A percentile compares a stretch with the other conserved stretches of the same genome.
phyloP scores from a whole-genome alignment of 1,140 invertebrate genomes.

The Sipha flava region DNA sequence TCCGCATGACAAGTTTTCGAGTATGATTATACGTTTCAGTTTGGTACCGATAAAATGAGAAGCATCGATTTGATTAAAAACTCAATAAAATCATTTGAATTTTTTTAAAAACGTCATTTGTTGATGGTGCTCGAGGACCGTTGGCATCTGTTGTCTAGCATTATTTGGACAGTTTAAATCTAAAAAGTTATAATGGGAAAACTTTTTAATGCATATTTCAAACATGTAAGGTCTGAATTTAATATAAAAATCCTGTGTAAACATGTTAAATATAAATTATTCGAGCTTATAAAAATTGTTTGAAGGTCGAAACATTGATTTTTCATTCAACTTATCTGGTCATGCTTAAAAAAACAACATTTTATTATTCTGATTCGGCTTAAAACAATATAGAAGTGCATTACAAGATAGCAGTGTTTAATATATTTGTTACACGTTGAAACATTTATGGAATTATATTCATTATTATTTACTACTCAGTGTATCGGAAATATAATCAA shows the following conservation, averaged over 20 bases:
- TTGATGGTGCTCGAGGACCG: not conserved
- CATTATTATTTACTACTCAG: too few species aligned
- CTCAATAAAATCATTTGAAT: not conserved
- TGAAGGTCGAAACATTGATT: not conserved
- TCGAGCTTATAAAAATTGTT: not conserved
- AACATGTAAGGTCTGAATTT: constrained; percentile 3
- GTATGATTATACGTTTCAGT: not conserved
- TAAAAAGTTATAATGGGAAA: constrained; percentile 29
- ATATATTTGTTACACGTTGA: too few species aligned
- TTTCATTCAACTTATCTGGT: too few species aligned
- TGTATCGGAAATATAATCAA: too few species aligned
- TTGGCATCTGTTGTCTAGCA: constrained; percentile 18
- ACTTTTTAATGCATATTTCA: constrained; percentile 7
- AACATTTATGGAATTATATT: too few species aligned
- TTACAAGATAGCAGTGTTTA: too few species aligned
- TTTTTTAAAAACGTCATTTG: not conserved
- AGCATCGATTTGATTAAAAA: not conserved
- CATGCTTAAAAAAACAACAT: too few species aligned
- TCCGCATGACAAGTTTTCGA: too few species aligned
- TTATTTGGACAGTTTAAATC: constrained; percentile 27
- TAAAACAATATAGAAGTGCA: too few species aligned
- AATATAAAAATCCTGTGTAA: not conserved
- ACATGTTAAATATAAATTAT: not conserved
- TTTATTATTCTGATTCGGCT: too few species aligned
- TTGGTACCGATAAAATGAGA: not conserved